These are phyloP conservation scores for Sinonovacula constricta DNA, from an alignment of 1,140 invertebrate genomes.

Conservation along the genomic window DNA sequence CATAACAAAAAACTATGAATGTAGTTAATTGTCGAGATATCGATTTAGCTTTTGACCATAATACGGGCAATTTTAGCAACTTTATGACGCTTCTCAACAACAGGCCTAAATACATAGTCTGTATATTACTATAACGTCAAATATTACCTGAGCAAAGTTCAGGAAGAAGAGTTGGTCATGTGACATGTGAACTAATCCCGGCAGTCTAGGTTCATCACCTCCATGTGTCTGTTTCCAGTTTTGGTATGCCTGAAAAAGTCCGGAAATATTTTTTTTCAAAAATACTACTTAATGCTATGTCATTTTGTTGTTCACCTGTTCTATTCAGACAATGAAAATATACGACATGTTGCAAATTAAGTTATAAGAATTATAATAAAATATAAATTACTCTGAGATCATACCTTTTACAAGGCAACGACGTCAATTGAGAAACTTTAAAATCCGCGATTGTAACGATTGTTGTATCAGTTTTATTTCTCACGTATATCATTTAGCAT, in stretches of 20 bases:
- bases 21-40: not conserved
- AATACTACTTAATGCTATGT: not conserved
- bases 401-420: not conserved
- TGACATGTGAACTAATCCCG: constrained; percentile 81
- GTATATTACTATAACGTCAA: not conserved
- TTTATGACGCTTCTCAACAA: no score
- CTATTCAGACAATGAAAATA: not conserved
- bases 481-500: not conserved
- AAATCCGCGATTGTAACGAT: not conserved
- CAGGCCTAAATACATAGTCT: no score
- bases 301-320: not conserved
- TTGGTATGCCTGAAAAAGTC: constrained; percentile 68
- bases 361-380: not conserved
- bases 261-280: not conserved
- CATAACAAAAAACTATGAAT: not conserved
- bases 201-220: constrained; percentile 67
- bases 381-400: not conserved
- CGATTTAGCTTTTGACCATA: not conserved
- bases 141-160: constrained; percentile 77
- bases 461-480: not conserved
- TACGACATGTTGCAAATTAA: not conserved
- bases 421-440: not conserved
- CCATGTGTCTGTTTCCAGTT: constrained; percentile 68
- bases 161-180: constrained; percentile 90
- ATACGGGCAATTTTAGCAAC: no score